Evolutionary conservation across 2,113 vertebrate genomes (phyloP), one percentile per base, ranked within the genome.

Genomic region (Saguinus midas): DNA sequence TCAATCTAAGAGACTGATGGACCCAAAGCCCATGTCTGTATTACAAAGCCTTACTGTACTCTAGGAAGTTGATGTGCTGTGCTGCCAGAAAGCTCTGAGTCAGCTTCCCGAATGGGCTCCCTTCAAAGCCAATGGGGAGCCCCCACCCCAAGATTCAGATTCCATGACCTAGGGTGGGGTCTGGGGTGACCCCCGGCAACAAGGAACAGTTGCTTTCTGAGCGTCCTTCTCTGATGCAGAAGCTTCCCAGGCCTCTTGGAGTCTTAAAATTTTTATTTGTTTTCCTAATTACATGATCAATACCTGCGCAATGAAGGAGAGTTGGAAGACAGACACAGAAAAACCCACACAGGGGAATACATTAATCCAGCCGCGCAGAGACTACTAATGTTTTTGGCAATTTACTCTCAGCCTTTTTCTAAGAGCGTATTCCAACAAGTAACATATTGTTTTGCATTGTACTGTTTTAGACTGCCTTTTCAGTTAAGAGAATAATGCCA

Each of bases 361-460:
- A 0, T 35, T 23, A 13, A 2, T 72, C 27, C 23, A 0, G 3
- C 35, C 37, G 50, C n/a, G 18, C 5, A 5, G 87, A 43, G 29
- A 78, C 58, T 0, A 1, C 5, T 0, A 8, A 8, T 0, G 0
- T 13, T 29, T 8, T 64, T 4, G 14, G 50, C 7, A 37, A 40
- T 68, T 58, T 27, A 4, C 57, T 37, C 12, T 0, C 40, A 20
- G 70, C 9, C 80, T 86, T 61, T 29, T 52, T 32, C 73, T 43
- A 2, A 4, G 25, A 0, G 5, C 64, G 0, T 11, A 4, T 83
- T 9, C 5, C 27, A 0, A 10, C 50, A 1, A 5, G 5, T 17
- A 5, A 3, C 0, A 0, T 0, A 0, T 0, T 13, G 32, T n/a
- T 20, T n/a, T 17, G 0, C 29, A 1, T 4, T 11, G 72, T 2